These are phyloP conservation scores for Reticulitermes lucifugus DNA, from an alignment of 2,888 invertebrate genomes.

Conservation along the genomic window DNA sequence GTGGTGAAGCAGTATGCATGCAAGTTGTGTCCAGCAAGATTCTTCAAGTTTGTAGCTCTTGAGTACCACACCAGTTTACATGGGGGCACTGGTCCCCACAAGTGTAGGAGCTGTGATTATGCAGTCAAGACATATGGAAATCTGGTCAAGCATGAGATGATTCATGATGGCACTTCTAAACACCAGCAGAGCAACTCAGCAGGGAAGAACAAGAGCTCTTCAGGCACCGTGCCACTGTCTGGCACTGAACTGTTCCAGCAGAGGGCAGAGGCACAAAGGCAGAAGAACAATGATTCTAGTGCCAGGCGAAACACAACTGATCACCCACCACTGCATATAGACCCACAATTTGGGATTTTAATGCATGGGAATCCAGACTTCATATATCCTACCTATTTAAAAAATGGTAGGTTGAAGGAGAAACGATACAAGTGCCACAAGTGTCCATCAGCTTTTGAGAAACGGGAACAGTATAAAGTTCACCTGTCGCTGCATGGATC, in stretches of 20 bases:
- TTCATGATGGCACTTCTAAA: constrained; percentile 59
- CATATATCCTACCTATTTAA: constrained; percentile 78
- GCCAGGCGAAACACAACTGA: constrained; percentile 5
- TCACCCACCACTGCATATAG: constrained; percentile 65
- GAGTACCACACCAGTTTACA: constrained; percentile 78
- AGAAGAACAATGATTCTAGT: background rate
- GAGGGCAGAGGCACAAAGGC: constrained; percentile 67
- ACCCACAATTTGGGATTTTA: constrained; percentile 75
- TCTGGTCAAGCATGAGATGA: constrained; percentile 72
- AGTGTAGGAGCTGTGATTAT: constrained; percentile 79
- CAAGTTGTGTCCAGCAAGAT: constrained; percentile 78
- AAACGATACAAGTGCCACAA: constrained; percentile 86
- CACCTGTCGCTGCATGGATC: constrained; percentile 87
- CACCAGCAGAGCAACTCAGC: background rate
- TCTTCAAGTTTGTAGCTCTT: constrained; percentile 77
- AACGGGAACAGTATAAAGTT: constrained; percentile 84
- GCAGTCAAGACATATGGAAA: constrained; percentile 77
- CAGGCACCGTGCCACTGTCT: constrained; percentile 67
- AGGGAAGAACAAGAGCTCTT: constrained; percentile 56
- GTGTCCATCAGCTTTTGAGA: constrained; percentile 90
- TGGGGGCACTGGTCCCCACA: constrained; percentile 72
- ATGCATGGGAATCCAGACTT: constrained; percentile 84
- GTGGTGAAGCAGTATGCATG: constrained; percentile 63
- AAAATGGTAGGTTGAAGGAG: constrained; percentile 80
- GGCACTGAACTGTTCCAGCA: constrained; percentile 76